Conservation (phyloP, 2,113 vertebrate genomes). For the Lophius piscatorius region DNA sequence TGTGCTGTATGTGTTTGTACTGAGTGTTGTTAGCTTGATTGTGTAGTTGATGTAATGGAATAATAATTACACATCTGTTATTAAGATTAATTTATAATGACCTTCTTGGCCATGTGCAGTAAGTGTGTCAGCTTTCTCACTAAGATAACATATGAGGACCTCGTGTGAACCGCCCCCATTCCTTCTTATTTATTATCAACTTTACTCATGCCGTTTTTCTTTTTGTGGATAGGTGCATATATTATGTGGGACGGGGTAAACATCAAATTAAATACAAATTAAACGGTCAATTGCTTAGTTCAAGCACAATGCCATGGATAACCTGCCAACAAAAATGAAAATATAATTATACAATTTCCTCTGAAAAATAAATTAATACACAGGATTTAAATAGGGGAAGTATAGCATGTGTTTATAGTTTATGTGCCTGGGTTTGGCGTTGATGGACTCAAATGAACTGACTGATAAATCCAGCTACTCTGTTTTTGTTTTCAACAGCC, state of each 20-base stretch:
- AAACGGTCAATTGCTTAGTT: too few species aligned
- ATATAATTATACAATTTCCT: neutral
- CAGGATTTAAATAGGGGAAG: neutral
- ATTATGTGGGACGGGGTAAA: neutral
- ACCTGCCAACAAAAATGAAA: neutral
- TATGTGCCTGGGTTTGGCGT: too few species aligned
- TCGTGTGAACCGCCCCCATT: too few species aligned
- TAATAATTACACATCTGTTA: neutral
- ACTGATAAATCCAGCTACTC: neutral
- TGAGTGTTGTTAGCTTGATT: neutral
- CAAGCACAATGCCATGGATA: neutral
- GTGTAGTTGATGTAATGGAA: neutral
- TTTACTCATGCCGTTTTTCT: too few species aligned
- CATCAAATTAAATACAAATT: too few species aligned
- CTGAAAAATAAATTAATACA: neutral
- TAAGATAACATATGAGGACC: too few species aligned
- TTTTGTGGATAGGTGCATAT: neutral
- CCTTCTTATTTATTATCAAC: too few species aligned
- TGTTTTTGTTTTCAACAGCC: slow-evolving; percentile 45
- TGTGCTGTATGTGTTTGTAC: neutral
- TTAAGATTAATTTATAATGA: neutral
- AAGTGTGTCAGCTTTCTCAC: neutral
- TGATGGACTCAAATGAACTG: too few species aligned
- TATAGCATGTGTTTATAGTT: neutral
- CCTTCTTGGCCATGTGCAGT: slow-evolving; percentile 10